phyloP scores from a whole-genome alignment of 2,888 invertebrate species.

The Clepsis dumicolana region DNA sequence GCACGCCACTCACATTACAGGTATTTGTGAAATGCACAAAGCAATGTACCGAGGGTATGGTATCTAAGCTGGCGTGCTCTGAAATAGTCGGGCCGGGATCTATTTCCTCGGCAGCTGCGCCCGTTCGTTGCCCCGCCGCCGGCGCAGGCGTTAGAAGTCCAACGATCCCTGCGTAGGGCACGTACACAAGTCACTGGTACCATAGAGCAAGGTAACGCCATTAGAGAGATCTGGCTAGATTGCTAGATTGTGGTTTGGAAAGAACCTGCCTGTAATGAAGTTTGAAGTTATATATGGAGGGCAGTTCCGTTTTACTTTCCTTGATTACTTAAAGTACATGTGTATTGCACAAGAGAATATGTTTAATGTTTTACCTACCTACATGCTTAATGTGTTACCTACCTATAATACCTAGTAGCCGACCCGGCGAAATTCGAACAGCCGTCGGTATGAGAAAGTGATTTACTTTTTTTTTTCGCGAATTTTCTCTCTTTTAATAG shows the following conservation, averaged over 20 bases:
- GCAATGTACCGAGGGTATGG: slow-evolving; percentile 59
- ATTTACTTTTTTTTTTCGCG: no score
- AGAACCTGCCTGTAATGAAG: neutral
- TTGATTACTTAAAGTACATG: neutral
- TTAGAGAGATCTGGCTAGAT: neutral
- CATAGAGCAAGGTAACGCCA: neutral
- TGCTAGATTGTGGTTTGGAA: neutral
- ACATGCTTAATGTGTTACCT: no score
- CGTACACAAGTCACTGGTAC: slow-evolving; percentile 19
- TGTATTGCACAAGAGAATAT: no score
- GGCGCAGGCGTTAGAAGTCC: slow-evolving; percentile 82
- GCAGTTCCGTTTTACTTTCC: neutral
- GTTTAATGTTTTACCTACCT: no score
- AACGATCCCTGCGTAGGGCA: slow-evolving; percentile 75
- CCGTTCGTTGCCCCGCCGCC: slow-evolving; percentile 78
- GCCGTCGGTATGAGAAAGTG: no score
- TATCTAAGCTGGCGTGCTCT: slow-evolving; percentile 77
- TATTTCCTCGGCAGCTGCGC: slow-evolving; percentile 84
- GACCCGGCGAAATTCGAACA: no score
- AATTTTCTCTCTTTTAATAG: no score
- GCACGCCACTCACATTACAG: slow-evolving; percentile 64
- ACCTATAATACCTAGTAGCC: no score
- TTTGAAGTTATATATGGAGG: neutral
- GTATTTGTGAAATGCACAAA: slow-evolving; percentile 61
- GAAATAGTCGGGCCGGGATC: slow-evolving; percentile 85